Base-by-base conservation (phyloP, 2,113 vertebrate genomes). In the Ciconia boyciana region DNA sequence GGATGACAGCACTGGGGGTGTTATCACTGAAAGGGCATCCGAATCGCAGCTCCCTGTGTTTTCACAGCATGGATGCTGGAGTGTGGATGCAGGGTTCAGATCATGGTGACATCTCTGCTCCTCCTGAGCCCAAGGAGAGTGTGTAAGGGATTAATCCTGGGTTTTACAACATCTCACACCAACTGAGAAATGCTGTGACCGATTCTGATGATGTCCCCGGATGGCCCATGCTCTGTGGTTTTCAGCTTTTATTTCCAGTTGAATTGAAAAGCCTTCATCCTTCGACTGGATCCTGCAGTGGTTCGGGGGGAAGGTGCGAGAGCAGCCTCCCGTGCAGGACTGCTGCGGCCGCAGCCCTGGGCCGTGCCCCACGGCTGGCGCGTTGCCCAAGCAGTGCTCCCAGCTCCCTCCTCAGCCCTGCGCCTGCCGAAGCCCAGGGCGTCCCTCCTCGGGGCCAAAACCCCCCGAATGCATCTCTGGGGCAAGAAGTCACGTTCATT, bases 321-420 rank as follows among this genome's bases (percentile, higher is more conserved):
- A 41, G 41, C 29, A 43, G 24, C 12, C 41, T 22, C 18, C 11
- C 1, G 0, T 5, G 64, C 18, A 22, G 52, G 39, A 2, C 5
- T 17, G 13, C 41, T 15, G 46, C 2, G 14, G 43, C n/a, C 1
- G 1, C 44, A 74, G 60, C 44, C n/a, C 18, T 12, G 52, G 52
- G 14, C 46, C 2, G 0, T 51, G 46, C 11, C 60, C 31, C 21
- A 2, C 0, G 6, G 48, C 20, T 5, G 5, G 57, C 0, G 0
- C 2, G 1, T 12, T 52, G 41, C 34, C 31, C 10, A 1, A 7
- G 58, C 43, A 46, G 5, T 0, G 0, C 13, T 70, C 26, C 71
- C 3, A 0, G 43, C 28, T 64, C 48, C n/a, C 9, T 12, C 31
- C 24, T 6, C 4, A 74, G 34, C 49, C 28, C 43, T 36, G 72